Evolutionary conservation across 2,797 vertebrate genomes (phyloP).

Genomic region (Muscicapa comitata): DNA sequence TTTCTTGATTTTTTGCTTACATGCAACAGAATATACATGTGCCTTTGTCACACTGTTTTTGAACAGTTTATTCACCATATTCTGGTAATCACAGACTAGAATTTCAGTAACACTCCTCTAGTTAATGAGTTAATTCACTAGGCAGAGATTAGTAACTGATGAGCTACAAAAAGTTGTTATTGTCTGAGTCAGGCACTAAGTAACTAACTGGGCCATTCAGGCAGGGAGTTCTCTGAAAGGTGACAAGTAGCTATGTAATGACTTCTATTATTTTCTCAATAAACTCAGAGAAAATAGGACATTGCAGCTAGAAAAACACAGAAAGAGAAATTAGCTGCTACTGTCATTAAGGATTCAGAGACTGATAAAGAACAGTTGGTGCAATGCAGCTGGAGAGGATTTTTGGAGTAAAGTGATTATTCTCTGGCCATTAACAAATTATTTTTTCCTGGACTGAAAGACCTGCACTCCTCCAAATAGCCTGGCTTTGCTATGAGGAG

Average conservation of each 20-base stretch:
- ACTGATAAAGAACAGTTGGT: slow-evolving; percentile 75
- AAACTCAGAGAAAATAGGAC: slow-evolving; percentile 42
- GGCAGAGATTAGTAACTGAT: slow-evolving; percentile 1
- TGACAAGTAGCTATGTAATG: slow-evolving; percentile 58
- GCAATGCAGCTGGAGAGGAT: slow-evolving; percentile 72
- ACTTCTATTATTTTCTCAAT: slow-evolving; percentile 60
- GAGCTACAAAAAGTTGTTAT: slow-evolving; percentile 29
- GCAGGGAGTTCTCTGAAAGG: slow-evolving; percentile 42
- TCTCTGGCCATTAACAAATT: slow-evolving; percentile 74
- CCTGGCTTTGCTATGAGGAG: slow-evolving; percentile 49
- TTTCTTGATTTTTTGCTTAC: neutral
- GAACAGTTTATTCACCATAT: neutral
- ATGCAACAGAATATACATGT: neutral
- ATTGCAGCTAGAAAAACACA: slow-evolving; percentile 40
- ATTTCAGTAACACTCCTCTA: neutral
- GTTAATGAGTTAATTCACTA: neutral
- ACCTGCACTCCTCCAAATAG: slow-evolving; percentile 67
- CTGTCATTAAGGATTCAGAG: slow-evolving; percentile 65
- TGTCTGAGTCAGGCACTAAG: slow-evolving; percentile 30
- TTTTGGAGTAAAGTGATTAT: slow-evolving; percentile 70
- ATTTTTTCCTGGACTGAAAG: slow-evolving; percentile 68
- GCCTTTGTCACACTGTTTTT: neutral
- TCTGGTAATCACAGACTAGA: neutral
- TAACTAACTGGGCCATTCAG: slow-evolving; percentile 36
- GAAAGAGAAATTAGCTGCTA: slow-evolving; percentile 55